Base-by-base conservation (phyloP, 2,888 invertebrate species). In the Mythimna vitellina region DNA sequence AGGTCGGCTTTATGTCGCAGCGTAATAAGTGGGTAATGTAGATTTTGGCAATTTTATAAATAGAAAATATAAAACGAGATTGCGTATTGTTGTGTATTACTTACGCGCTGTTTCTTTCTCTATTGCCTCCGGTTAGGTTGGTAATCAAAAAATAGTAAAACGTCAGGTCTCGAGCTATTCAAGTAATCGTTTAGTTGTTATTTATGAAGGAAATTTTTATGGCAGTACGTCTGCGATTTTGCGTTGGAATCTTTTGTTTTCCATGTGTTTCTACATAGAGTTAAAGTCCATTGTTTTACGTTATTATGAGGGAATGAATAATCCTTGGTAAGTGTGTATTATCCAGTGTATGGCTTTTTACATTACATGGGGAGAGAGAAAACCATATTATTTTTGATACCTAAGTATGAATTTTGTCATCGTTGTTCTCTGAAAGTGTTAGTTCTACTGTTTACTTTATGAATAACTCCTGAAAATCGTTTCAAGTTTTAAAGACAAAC, bases 21-120 rank as follows among this genome's bases (percentile, higher is more conserved):
- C 57, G 76, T 76, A 84, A 83, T 86, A 84, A 81, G 84, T 86
- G 77, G 79, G 76, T 80, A 83, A 85, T 84, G 86, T 83, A 82
- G 73, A 83, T 79, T 84, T 84, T 77, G 75, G 76, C 73, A 86
- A 86, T 85, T 85, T 86, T 82, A 84, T 81, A 82, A 80, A 86
- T 79, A 86, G 74, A 79, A 81, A 68, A 80, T 71, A 78, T 66
- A 80, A 81, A 76, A 83, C 38, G 74, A 73, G 72, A 81, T 81
- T 83, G 75, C 71, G 77, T 80, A 80, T 82, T 80, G 77, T 83
- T 76, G 70, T 77, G 56, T 68, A 74, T 74, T 82, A 78, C 68
- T 70, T 77, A 65, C 82, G 77, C 68, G 58, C 65, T 57, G 58
- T 73, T 74, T 71, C 65, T 61, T 62, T 68, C 58, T 75, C 67